Evolutionary conservation across 2,888 invertebrate genomes (phyloP).

Genomic region (Sarcophaga variegata): DNA sequence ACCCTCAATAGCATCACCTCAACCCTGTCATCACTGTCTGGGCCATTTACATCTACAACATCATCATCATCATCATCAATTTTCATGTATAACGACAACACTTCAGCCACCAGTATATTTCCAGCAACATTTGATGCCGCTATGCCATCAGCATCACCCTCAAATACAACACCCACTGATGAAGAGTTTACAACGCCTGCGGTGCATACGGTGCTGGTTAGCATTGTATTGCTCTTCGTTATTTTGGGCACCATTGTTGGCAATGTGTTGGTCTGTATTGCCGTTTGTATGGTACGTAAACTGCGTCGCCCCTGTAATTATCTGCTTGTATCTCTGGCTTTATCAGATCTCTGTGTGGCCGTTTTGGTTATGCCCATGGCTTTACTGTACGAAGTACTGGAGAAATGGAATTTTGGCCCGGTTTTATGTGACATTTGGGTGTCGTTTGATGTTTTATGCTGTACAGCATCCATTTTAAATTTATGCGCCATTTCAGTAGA

Average conservation of each 20-base stretch:
- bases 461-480: conserved; percentile 99
- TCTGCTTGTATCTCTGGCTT: conserved; percentile 95
- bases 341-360: conserved; percentile 98
- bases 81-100: conserved; percentile 31
- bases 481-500: conserved; percentile 99
- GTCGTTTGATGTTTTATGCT: conserved; percentile 97
- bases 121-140: conserved; percentile 14
- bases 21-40: conserved; percentile 43
- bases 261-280: conserved; percentile 96
- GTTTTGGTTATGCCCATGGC: conserved; percentile 99
- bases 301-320: conserved; percentile 95
- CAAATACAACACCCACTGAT: conserved; percentile 15
- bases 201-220: conserved; percentile 86
- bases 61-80: conserved; percentile 45
- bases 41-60: not conserved
- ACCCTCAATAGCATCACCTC: conserved; percentile 43
- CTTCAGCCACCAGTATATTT: conserved; percentile 46
- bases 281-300: conserved; percentile 96
- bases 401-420: conserved; percentile 94
- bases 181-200: conserved; percentile 77
- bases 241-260: conserved; percentile 92
- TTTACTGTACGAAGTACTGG: conserved; percentile 94
- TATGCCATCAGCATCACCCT: conserved; percentile 27
- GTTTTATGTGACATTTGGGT: conserved; percentile 98
- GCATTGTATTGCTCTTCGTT: conserved; percentile 88